These are phyloP conservation scores for Calameuta filiformis DNA, from an alignment of 2,888 invertebrate species.

Conservation along the genomic window DNA sequence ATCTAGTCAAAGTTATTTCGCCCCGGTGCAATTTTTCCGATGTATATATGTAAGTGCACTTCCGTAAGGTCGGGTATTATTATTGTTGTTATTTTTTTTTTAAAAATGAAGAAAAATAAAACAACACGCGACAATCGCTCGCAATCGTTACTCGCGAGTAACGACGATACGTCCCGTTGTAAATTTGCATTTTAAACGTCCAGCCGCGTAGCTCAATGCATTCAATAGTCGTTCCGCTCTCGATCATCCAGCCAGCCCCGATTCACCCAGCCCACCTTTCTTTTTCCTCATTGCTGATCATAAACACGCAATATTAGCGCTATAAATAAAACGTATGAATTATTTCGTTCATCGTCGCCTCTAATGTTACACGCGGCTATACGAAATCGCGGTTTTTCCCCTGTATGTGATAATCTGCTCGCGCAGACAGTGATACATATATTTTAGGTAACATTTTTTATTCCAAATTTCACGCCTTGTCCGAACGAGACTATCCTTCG, in stretches of 20 bases:
- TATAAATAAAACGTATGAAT: neutral
- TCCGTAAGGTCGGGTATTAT: neutral
- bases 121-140: neutral
- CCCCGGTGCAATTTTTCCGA: neutral
- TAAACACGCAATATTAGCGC: neutral
- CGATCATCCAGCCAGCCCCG: neutral
- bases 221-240: neutral
- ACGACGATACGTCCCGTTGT: neutral
- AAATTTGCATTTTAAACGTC: neutral
- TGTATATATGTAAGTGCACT: neutral
- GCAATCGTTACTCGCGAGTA: too few relatives aligned
- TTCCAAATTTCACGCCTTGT: constrained; percentile 13
- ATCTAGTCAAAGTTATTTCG: neutral
- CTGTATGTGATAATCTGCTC: neutral
- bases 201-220: neutral
- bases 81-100: too few relatives aligned
- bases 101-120: neutral
- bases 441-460: neutral
- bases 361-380: neutral
- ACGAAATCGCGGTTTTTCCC: neutral
- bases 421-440: neutral
- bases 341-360: neutral
- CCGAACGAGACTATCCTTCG: constrained; percentile 19
- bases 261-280: neutral
- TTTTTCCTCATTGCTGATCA: neutral